Evolutionary conservation across 2,797 vertebrate species (phyloP).

Genomic region (Rhynchonycteris naso): DNA sequence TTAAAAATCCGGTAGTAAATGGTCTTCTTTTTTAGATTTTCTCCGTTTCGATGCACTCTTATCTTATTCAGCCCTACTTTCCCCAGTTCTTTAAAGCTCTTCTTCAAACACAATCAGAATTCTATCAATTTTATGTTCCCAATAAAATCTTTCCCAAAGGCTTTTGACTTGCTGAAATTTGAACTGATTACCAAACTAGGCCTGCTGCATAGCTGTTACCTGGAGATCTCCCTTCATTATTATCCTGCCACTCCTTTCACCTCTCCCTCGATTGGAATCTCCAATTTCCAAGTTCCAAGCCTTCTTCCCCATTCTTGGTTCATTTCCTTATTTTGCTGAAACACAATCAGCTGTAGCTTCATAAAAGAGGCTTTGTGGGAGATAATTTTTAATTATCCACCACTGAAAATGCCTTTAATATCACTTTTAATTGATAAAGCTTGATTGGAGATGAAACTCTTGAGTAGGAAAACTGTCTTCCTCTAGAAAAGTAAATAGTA

Average conservation of each 20-base stretch:
- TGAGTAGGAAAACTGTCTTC: neutral
- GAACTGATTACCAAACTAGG: neutral
- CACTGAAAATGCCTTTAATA: slow-evolving; percentile 46
- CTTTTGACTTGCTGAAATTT: neutral
- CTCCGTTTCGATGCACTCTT: slow-evolving; percentile 1
- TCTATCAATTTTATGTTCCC: slow-evolving; percentile 26
- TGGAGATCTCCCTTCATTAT: neutral
- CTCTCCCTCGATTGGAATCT: neutral
- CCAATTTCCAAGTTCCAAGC: neutral
- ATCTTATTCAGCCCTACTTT: slow-evolving; percentile 17
- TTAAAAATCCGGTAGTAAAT: slow-evolving; percentile 3
- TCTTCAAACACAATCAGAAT: slow-evolving; percentile 39
- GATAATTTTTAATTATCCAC: neutral
- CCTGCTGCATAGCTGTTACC: neutral
- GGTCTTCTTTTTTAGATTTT: neutral
- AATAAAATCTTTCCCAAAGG: slow-evolving; percentile 10
- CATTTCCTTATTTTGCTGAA: slow-evolving; percentile 37
- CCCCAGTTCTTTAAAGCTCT: slow-evolving; percentile 12
- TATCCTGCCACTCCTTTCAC: neutral
- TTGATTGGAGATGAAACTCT: neutral
- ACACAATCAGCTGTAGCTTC: slow-evolving; percentile 17
- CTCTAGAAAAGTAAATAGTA: slow-evolving; percentile 47
- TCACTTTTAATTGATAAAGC: slow-evolving; percentile 29
- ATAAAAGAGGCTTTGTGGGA: neutral
- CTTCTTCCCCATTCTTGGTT: neutral